Percentiles rank a stretch among this genome's conserved stretches.
Evolutionary conservation across 2,113 vertebrate genomes (phyloP).

Genomic region (Poeciliopsis retropinna): DNA sequence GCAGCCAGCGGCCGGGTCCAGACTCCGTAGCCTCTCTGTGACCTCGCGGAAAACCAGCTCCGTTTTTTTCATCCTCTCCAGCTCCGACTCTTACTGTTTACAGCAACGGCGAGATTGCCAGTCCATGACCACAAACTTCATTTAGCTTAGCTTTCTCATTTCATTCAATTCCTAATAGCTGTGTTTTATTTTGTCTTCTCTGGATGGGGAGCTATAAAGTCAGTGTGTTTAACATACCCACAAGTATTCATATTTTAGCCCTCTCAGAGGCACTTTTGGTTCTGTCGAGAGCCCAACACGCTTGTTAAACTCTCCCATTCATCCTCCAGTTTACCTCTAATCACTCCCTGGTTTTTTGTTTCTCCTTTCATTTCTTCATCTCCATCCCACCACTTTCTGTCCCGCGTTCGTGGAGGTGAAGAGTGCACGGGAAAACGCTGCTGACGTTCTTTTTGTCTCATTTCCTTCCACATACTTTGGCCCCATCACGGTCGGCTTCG

Average conservation of each 20-base stretch:
- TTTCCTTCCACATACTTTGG: constrained; percentile 67
- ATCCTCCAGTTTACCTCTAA: constrained; percentile 6
- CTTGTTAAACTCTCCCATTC: constrained; percentile 52
- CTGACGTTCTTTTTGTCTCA: constrained; percentile 43
- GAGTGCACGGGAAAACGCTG: constrained; percentile 45
- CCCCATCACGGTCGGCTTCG: constrained; percentile 11
- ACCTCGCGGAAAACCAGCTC: constrained; percentile 18
- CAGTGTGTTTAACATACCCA: constrained; percentile 57
- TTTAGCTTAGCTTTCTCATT: constrained; percentile 28
- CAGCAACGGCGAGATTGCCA: neutral
- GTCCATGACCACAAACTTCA: neutral
- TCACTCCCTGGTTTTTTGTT: neutral
- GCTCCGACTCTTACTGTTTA: constrained; percentile 3
- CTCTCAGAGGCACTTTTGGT: constrained; percentile 34
- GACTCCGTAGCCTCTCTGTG: constrained; percentile 25
- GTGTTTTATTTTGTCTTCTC: constrained; percentile 15
- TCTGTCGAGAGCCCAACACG: constrained; percentile 42
- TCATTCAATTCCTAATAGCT: neutral
- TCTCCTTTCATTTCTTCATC: neutral
- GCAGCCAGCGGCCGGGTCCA: constrained; percentile 13
- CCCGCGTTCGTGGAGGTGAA: constrained; percentile 30
- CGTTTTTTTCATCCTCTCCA: neutral
- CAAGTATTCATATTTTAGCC: constrained; percentile 20
- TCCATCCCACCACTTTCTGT: neutral
- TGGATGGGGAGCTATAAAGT: constrained; percentile 40